These are phyloP conservation scores for Catharus bicknelli DNA, from an alignment of 2,113 vertebrate genomes.

Conservation along the genomic window DNA sequence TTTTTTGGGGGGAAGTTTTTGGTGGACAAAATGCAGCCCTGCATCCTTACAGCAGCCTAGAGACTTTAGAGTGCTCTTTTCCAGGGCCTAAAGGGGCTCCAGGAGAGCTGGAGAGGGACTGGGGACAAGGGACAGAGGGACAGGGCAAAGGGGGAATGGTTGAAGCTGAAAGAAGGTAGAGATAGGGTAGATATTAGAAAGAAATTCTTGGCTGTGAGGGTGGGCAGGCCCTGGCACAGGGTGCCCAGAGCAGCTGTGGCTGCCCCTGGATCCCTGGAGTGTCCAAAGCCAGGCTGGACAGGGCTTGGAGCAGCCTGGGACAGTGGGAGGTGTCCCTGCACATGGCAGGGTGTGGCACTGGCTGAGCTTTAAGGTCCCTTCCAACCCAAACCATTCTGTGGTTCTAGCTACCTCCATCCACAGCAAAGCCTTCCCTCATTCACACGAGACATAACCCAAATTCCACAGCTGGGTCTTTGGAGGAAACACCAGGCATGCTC, in stretches of 20 bases:
- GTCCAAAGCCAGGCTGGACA: rapidly evolving
- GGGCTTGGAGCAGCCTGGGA: rapidly evolving
- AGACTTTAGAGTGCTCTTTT: not conserved
- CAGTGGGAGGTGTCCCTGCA: not conserved
- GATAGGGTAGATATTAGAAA: not conserved
- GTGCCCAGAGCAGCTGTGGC: rapidly evolving
- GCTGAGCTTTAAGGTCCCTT: not conserved
- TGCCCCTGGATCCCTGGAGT: not conserved
- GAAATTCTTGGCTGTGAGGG: not conserved
- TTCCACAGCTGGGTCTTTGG: not conserved
- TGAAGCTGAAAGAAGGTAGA: not conserved
- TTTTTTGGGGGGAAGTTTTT: not conserved
- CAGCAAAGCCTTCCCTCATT: not conserved
- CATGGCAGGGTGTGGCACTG: rapidly evolving
- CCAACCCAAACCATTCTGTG: not conserved
- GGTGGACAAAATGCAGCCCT: not conserved
- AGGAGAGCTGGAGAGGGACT: not conserved
- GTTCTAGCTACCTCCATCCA: not conserved
- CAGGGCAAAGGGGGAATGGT: not conserved
- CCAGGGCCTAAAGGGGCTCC: not conserved
- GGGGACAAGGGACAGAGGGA: rapidly evolving
- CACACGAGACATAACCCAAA: not conserved
- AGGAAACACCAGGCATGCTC: not conserved
- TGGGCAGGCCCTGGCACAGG: rapidly evolving
- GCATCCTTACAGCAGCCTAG: not conserved